Conservation (phyloP, 2,888 invertebrate genomes). For the Drosophila kambysellisi region DNA sequence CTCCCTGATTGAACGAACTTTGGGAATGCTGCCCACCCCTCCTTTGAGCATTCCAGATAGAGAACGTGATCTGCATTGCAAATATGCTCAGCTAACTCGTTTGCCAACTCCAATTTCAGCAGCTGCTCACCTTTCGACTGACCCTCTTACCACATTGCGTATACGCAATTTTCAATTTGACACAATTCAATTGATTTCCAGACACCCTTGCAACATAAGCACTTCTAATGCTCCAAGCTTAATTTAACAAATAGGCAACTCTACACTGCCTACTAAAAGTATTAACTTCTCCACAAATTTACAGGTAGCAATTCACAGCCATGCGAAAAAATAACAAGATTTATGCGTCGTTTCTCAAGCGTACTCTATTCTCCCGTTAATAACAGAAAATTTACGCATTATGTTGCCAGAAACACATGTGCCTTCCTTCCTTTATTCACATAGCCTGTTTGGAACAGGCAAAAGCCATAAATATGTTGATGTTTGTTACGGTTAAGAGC, state of each 20-base stretch:
- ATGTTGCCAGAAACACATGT: conserved; percentile 32
- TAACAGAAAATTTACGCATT: conserved; percentile 50
- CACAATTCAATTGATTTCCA: conserved; percentile 33
- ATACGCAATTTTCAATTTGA: conserved; percentile 44
- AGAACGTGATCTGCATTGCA: conserved; percentile 58
- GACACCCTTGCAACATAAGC: conserved; percentile 3
- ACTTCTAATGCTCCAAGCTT: conserved; percentile 16
- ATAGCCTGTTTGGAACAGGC: conserved; percentile 49
- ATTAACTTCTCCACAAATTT: background rate
- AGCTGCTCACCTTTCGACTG: conserved; percentile 1
- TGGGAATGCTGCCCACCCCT: conserved; percentile 7
- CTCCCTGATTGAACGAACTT: conserved; percentile 12
- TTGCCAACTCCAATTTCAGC: background rate
- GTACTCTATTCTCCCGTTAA: conserved; percentile 46
- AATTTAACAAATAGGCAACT: conserved; percentile 47
- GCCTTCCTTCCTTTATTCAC: background rate
- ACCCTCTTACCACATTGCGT: conserved; percentile 18
- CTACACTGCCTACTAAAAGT: conserved; percentile 9
- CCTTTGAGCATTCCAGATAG: conserved; percentile 17
- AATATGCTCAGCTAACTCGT: conserved; percentile 18
- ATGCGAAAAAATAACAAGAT: conserved; percentile 25
- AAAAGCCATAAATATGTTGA: conserved; percentile 61
- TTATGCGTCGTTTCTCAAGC: conserved; percentile 43
- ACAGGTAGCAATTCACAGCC: conserved; percentile 24
- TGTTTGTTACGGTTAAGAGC: conserved; percentile 28